phyloP scores from a whole-genome alignment of 2,888 invertebrate genomes.

The Leptopterna dolabrata region DNA sequence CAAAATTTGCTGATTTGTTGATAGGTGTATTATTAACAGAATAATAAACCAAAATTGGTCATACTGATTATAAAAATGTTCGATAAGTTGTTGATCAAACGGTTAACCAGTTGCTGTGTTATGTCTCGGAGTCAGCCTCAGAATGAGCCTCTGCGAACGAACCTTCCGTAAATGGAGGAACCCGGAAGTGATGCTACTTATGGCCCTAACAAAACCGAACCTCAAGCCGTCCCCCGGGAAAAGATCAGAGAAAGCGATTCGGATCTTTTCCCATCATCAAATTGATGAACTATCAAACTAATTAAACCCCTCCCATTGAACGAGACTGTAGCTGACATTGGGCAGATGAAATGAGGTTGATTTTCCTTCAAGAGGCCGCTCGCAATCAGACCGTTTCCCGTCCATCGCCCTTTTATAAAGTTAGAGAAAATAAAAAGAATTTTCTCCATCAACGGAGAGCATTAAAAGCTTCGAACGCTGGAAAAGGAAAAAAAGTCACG shows the following conservation, averaged over 20 bases:
- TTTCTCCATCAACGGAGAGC: not conserved
- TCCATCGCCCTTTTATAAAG: not conserved
- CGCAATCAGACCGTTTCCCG: not conserved
- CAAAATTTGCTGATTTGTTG: too few relatives aligned
- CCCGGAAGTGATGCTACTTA: too few relatives aligned
- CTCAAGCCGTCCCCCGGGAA: too few relatives aligned
- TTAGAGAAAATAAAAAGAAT: not conserved
- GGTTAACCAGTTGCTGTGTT: too few relatives aligned
- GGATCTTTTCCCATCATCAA: not conserved
- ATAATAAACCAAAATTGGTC: too few relatives aligned
- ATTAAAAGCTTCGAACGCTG: not conserved
- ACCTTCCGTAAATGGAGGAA: too few relatives aligned
- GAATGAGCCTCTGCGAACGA: too few relatives aligned
- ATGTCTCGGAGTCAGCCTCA: too few relatives aligned
- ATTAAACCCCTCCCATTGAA: not conserved
- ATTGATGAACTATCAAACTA: not conserved
- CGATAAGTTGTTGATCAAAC: too few relatives aligned
- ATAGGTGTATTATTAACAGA: too few relatives aligned
- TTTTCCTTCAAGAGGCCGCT: not conserved
- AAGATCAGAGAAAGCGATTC: not conserved
- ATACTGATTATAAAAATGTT: too few relatives aligned
- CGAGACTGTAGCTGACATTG: not conserved
- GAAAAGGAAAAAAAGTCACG: not conserved
- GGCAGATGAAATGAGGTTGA: not conserved
- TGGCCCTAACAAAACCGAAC: too few relatives aligned